Conservation (phyloP, 2,113 vertebrate genomes). For the Xiphophorus hellerii region DNA sequence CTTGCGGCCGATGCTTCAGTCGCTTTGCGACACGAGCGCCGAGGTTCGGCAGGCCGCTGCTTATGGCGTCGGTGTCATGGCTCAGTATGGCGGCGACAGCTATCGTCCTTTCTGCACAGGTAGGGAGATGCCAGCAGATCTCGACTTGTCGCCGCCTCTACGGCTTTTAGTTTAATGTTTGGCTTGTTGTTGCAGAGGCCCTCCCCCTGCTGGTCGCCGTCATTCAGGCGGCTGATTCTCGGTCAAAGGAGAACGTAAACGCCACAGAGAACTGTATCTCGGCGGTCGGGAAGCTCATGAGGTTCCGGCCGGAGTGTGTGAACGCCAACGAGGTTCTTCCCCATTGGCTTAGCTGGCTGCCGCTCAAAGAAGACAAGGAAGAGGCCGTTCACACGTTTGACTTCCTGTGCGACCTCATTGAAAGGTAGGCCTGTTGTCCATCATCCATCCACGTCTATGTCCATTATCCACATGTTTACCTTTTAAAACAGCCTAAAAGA, state of each 20-base stretch:
- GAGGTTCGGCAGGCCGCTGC: constrained; percentile 97
- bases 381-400: constrained; percentile 96
- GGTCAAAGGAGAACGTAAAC: constrained; percentile 95
- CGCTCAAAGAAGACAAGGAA: constrained; percentile 97
- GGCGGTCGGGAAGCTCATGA: constrained; percentile 96
- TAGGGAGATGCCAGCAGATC: constrained; percentile 39
- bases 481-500: neutral
- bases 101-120: constrained; percentile 96
- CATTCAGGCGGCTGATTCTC: constrained; percentile 92
- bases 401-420: constrained; percentile 96
- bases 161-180: no score
- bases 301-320: constrained; percentile 93
- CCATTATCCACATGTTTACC: no score
- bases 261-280: constrained; percentile 99
- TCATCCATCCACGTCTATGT: no score
- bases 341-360: constrained; percentile 98
- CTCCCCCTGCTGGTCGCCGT: constrained; percentile 92
- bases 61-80: constrained; percentile 96
- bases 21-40: constrained; percentile 90
- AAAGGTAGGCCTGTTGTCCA: constrained; percentile 81
- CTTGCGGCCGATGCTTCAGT: constrained; percentile 91
- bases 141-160: fast-evolving
- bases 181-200: constrained; percentile 81
- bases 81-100: constrained; percentile 94
- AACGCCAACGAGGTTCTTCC: constrained; percentile 93